Base-by-base conservation (phyloP, 2,113 vertebrate species). In the Athene noctua region DNA sequence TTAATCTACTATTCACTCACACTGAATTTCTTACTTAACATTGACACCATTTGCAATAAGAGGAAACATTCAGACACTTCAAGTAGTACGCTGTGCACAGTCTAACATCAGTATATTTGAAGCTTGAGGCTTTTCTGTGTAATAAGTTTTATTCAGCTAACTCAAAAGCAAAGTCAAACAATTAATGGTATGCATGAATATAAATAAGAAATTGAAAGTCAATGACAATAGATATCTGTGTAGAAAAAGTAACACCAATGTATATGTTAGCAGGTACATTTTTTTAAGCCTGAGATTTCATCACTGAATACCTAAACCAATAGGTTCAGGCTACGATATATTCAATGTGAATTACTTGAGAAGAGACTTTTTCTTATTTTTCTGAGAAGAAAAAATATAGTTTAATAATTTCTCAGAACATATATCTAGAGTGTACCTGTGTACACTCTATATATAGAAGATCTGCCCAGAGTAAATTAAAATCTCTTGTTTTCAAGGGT, bases 71-170 rank as follows among this genome's bases (percentile, higher is more conserved):
- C 38, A 54, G 7, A 14, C 4, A 2, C 20, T 44, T 40, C 52
- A 65, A 47, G 4, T 2, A 4, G 4, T 40, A 15, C 38, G 10
- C 3, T 61, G 1, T 11, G 6, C 49, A 42, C 3, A 36, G 4
- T 21, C 3, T 42, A 80, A 47, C 7, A 55, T 2, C 7, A 55
- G 1, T 36, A 23, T 12, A n/a, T 36, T 36, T 46, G 30, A 80
- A 81, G 36, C 42, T 4, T 36, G 30, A 74, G 13, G 1, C 15
- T 88, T 80, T 73, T 58, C 29, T 34, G 25, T 34, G 47, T 34
- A 38, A 34, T 15, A 20, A 3, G 29, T 2, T 0, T 18, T 47
- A 29, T 40, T 74, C 30, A n/a, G 5, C 11, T 67, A 54, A 26
- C 3, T 65, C 32, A 84, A 67, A 86, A 12, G 2, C 21, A 89